These are phyloP conservation scores for Pristionchus pacificus DNA, from an alignment of 1,140 invertebrate genomes.

Conservation along the genomic window DNA sequence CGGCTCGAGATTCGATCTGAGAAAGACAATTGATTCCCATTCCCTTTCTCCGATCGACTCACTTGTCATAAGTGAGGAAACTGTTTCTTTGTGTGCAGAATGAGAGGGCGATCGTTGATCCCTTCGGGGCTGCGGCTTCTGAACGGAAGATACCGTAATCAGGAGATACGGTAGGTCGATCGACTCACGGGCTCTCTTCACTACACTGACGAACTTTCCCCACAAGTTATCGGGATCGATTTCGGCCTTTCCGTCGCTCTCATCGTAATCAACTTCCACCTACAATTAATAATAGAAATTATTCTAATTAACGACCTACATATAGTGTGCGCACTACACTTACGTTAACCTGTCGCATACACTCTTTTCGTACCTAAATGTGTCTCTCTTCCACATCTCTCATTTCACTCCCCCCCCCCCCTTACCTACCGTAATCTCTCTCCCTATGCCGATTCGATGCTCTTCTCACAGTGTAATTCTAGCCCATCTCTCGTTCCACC, in stretches of 20 bases:
- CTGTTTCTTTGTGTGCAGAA: conserved; percentile 79
- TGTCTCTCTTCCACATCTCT: too few relatives aligned
- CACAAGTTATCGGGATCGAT: conserved; percentile 81
- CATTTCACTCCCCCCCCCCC: too few relatives aligned
- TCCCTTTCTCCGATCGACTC: conserved; percentile 5
- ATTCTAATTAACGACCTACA: too few relatives aligned
- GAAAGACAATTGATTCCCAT: neutral
- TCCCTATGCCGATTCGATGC: neutral
- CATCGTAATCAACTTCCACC: conserved; percentile 21
- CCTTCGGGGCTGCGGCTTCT: conserved; percentile 9
- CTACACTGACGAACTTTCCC: conserved; percentile 65
- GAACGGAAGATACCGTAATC: neutral
- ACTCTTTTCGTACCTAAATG: too few relatives aligned
- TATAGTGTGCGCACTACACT: too few relatives aligned
- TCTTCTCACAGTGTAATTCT: too few relatives aligned
- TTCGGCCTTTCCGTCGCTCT: conserved; percentile 67
- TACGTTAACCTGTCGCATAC: too few relatives aligned
- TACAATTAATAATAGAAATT: too few relatives aligned
- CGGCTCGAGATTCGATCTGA: conserved; percentile 51
- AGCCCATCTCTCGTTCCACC: too few relatives aligned
- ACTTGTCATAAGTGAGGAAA: conserved; percentile 80
- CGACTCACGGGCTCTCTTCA: conserved; percentile 36
- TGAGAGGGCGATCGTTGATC: conserved; percentile 61
- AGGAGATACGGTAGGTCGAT: too few relatives aligned
- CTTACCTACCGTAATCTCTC: neutral